These are phyloP conservation scores for Phaenicophaeus curvirostris DNA, from an alignment of 2,797 vertebrate species.

Conservation along the genomic window DNA sequence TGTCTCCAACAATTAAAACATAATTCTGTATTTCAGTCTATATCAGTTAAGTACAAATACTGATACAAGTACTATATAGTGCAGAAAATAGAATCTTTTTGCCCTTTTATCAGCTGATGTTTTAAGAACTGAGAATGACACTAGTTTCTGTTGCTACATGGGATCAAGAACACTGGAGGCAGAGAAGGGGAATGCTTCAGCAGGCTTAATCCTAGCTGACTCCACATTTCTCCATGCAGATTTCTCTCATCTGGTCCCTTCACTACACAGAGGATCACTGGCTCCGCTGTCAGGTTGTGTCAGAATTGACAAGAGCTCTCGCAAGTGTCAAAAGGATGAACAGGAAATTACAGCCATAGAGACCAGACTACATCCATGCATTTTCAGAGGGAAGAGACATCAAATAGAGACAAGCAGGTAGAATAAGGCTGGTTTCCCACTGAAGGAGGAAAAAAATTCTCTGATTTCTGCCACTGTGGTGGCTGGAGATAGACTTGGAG, in stretches of 20 bases:
- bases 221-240: not conserved
- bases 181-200: not conserved
- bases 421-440: not conserved
- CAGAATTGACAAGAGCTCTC: not conserved
- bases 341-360: not conserved
- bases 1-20: not conserved
- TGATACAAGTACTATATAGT: not conserved
- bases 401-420: not conserved
- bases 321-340: rapidly evolving
- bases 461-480: not conserved
- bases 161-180: not conserved
- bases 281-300: not conserved
- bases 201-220: not conserved
- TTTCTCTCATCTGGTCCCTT: not conserved
- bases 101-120: not conserved
- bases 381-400: not conserved
- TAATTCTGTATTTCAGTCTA: not conserved
- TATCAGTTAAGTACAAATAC: not conserved
- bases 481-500: not conserved
- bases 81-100: not conserved
- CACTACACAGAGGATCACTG: not conserved
- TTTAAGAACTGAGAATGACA: not conserved
- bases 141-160: not conserved
- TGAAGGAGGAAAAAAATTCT: not conserved
- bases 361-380: not conserved